Percentiles rank a stretch among this genome's conserved stretches.
Evolutionary conservation across 2,113 vertebrate genomes (phyloP).

Genomic region (Carassius gibelio): DNA sequence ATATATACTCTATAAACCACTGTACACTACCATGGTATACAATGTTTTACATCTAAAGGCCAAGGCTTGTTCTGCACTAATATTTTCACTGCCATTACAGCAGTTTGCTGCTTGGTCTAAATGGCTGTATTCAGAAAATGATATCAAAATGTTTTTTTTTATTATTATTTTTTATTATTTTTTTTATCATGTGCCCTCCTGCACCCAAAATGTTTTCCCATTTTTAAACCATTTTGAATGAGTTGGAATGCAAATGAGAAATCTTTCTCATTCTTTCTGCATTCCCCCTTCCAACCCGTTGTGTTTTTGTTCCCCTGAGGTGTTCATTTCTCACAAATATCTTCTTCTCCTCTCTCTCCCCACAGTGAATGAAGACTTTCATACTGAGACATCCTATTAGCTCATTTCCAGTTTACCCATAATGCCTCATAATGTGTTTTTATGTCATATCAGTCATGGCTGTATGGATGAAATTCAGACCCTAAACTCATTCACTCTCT

Average conservation of each 20-base stretch:
- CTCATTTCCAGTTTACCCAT: constrained; percentile 38
- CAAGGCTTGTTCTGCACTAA: background rate
- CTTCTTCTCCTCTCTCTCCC: background rate
- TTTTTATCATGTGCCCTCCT: constrained; percentile 17
- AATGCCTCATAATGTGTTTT: constrained; percentile 35
- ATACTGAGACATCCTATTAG: constrained; percentile 40
- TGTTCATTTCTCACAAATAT: constrained; percentile 26
- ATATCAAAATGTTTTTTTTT: background rate
- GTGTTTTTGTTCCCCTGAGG: constrained; percentile 35
- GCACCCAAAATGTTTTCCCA: constrained; percentile 23
- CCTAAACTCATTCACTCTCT: constrained; percentile 38
- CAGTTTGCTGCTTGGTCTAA: background rate
- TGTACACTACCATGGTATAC: too few relatives aligned
- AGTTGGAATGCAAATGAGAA: constrained; percentile 38
- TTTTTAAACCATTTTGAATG: constrained; percentile 35
- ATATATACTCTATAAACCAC: too few relatives aligned
- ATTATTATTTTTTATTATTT: background rate
- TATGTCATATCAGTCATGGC: constrained; percentile 42
- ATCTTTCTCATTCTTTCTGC: constrained; percentile 36
- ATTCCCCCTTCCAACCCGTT: constrained; percentile 19
- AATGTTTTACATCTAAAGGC: background rate
- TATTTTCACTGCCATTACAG: background rate
- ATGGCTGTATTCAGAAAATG: background rate
- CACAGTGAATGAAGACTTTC: constrained; percentile 36
- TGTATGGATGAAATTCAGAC: constrained; percentile 36